These are phyloP conservation scores for Lepidiolamprologus cunningtoni DNA, from an alignment of 2,113 vertebrate species.

Conservation along the genomic window DNA sequence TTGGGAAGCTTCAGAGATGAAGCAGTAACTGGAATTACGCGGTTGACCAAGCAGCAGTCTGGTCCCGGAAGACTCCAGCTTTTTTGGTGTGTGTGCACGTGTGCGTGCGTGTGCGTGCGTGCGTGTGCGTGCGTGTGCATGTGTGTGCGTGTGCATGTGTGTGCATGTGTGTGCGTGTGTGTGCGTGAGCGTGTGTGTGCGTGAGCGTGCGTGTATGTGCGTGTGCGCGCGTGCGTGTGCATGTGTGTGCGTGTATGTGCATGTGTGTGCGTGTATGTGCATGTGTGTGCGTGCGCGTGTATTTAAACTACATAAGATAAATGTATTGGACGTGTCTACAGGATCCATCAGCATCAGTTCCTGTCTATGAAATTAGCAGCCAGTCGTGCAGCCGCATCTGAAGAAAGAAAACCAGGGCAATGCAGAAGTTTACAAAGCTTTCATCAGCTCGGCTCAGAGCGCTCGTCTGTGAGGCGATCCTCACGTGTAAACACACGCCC, in stretches of 20 bases:
- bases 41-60: neutral
- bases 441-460: neutral
- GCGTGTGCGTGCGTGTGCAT: accelerated
- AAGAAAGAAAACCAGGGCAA: neutral
- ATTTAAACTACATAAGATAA: neutral
- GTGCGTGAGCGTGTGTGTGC: too few species aligned
- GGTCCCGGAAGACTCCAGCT: neutral
- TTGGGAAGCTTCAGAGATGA: neutral
- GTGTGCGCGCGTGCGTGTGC: accelerated
- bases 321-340: accelerated
- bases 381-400: neutral
- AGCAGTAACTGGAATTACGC: accelerated
- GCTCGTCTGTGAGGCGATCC: neutral
- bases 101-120: accelerated
- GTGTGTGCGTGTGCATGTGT: accelerated
- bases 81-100: accelerated
- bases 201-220: accelerated
- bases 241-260: too few species aligned
- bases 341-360: neutral
- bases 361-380: neutral
- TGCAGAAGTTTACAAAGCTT: neutral
- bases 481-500: neutral
- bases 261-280: accelerated
- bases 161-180: accelerated
- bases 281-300: accelerated